Conservation (phyloP, 2,113 vertebrate genomes). For the Trogon melanurus region DNA sequence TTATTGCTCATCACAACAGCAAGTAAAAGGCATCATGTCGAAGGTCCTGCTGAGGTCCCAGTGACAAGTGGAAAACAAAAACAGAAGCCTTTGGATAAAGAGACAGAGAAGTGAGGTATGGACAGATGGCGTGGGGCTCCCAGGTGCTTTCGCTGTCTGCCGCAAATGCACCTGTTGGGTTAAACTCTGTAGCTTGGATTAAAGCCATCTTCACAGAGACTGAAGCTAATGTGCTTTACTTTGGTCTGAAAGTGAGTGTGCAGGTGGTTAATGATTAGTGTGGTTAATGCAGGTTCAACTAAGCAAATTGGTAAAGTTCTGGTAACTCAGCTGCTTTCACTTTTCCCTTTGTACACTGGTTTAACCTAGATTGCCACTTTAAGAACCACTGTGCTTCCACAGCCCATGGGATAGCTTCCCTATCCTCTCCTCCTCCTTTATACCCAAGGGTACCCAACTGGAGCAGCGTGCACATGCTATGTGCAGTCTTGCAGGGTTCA, state of each 20-base stretch:
- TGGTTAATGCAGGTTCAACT: background rate
- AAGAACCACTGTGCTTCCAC: fast-evolving
- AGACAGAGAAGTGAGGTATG: background rate
- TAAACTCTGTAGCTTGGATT: background rate
- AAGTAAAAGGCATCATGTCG: fast-evolving
- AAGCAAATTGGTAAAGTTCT: background rate
- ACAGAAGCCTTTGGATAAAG: background rate
- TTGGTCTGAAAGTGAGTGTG: background rate
- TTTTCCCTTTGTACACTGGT: background rate
- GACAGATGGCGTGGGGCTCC: background rate
- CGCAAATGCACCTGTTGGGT: background rate
- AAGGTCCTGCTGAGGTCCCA: background rate
- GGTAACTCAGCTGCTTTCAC: background rate
- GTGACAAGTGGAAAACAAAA: background rate
- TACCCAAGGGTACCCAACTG: background rate
- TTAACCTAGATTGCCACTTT: background rate
- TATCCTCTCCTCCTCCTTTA: background rate
- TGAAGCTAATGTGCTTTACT: background rate
- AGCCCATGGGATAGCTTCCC: fast-evolving
- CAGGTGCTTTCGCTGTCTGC: background rate
- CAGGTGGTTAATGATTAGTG: background rate
- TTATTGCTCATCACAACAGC: background rate
- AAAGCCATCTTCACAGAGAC: background rate
- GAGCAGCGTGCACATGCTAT: background rate
- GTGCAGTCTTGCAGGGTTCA: background rate